A percentile compares a stretch with the other conserved stretches of the same genome.
Conservation (phyloP, 2,797 vertebrate genomes). For the Anguilla megastoma region DNA sequence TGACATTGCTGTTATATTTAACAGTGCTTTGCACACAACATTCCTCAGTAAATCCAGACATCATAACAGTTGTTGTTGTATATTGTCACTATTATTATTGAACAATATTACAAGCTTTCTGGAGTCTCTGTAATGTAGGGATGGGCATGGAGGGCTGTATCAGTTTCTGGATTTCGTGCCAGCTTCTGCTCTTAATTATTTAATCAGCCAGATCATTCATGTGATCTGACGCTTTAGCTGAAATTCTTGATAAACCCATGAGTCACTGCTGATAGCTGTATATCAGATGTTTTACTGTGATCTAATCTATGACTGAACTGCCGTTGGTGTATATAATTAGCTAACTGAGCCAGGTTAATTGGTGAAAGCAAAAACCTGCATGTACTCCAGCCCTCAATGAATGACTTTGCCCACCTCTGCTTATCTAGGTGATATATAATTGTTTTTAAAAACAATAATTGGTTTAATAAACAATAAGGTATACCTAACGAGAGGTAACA, state of each 20-base stretch:
- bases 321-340: not conserved
- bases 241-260: not conserved
- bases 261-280: not conserved
- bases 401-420: not conserved
- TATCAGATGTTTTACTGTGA: not conserved
- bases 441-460: not conserved
- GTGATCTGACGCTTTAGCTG: too few species aligned
- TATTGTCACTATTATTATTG: not conserved
- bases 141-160: not conserved
- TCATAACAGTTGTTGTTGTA: not conserved
- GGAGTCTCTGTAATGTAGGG: not conserved
- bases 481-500: not conserved
- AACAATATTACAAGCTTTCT: not conserved
- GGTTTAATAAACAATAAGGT: not conserved
- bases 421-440: not conserved
- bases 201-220: not conserved
- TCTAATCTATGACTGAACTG: not conserved
- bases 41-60: not conserved
- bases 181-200: not conserved
- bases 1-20: not conserved
- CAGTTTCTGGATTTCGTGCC: not conserved
- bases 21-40: not conserved
- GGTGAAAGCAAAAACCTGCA: not conserved
- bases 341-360: not conserved
- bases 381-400: not conserved